phyloP scores from a whole-genome alignment of 2,797 vertebrate species.

The Chromis chromis region DNA sequence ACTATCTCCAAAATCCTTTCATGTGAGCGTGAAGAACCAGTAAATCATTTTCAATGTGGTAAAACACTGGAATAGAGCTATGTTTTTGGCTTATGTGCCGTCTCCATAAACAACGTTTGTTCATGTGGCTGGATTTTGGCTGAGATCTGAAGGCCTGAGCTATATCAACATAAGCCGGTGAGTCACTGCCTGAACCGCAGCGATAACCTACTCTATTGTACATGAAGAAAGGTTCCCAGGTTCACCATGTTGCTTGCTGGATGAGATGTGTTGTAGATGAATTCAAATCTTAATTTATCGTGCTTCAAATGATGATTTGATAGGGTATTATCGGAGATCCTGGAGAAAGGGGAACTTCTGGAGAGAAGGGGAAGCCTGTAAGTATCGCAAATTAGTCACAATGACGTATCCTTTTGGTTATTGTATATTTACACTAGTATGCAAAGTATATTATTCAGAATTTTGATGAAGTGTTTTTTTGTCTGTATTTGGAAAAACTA shows the following conservation, averaged over 20 bases:
- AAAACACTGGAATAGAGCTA: constrained; percentile 52
- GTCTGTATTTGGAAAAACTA: constrained; percentile 56
- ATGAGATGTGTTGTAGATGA: background rate
- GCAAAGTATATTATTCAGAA: background rate
- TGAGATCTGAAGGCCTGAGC: constrained; percentile 49
- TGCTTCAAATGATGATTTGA: constrained; percentile 48
- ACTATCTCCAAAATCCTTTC: constrained; percentile 48
- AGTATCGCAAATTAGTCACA: constrained; percentile 49
- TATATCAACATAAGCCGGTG: constrained; percentile 59
- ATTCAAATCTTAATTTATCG: constrained; percentile 3
- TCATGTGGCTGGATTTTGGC: constrained; percentile 68
- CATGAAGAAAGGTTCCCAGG: constrained; percentile 13
- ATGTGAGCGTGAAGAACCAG: constrained; percentile 43
- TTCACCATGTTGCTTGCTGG: constrained; percentile 1
- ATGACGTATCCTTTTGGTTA: background rate
- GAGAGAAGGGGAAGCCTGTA: constrained; percentile 86
- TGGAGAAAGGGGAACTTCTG: constrained; percentile 82
- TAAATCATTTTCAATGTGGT: constrained; percentile 69
- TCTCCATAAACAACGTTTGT: constrained; percentile 78
- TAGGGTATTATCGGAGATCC: constrained; percentile 89
- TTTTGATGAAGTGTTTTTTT: constrained; percentile 5
- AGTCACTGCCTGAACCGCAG: constrained; percentile 51
- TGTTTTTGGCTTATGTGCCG: constrained; percentile 63
- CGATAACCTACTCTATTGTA: constrained; percentile 43
- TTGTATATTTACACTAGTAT: background rate